Conservation (phyloP, 2,888 invertebrate species). For the Pterostichus niger region DNA sequence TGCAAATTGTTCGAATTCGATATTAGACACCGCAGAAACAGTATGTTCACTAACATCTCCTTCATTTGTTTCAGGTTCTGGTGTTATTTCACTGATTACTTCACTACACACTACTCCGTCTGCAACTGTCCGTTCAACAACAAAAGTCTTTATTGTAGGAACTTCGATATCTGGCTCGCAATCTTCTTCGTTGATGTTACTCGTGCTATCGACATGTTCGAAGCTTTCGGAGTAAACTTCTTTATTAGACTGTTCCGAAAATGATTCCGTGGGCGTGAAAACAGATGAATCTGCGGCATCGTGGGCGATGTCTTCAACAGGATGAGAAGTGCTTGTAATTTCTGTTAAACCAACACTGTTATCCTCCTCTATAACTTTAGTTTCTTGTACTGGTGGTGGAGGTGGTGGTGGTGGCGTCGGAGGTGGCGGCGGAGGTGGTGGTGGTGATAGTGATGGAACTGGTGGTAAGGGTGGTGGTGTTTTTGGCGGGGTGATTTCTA, state of each 20-base stretch:
- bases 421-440: background rate
- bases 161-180: conserved; percentile 19
- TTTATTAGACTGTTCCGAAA: background rate
- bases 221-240: conserved; percentile 14
- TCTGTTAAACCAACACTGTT: conserved; percentile 47
- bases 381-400: background rate
- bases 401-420: background rate
- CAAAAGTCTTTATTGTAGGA: conserved; percentile 38
- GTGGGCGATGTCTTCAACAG: conserved; percentile 22
- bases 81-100: conserved; percentile 28
- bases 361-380: conserved; percentile 20
- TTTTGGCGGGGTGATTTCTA: background rate
- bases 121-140: conserved; percentile 46
- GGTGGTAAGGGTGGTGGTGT: background rate
- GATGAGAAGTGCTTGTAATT: conserved; percentile 61
- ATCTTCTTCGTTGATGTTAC: conserved; percentile 59
- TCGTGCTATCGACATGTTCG: conserved; percentile 58
- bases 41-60: conserved; percentile 28
- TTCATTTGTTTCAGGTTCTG: background rate
- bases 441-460: background rate
- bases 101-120: conserved; percentile 58
- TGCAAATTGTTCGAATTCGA: conserved; percentile 55
- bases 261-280: background rate
- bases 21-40: conserved; percentile 53
- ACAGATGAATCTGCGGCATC: conserved; percentile 12